Percentiles rank a stretch among this genome's conserved stretches.
phyloP scores from a whole-genome alignment of 2,888 invertebrate species.

The Serripes groenlandicus region DNA sequence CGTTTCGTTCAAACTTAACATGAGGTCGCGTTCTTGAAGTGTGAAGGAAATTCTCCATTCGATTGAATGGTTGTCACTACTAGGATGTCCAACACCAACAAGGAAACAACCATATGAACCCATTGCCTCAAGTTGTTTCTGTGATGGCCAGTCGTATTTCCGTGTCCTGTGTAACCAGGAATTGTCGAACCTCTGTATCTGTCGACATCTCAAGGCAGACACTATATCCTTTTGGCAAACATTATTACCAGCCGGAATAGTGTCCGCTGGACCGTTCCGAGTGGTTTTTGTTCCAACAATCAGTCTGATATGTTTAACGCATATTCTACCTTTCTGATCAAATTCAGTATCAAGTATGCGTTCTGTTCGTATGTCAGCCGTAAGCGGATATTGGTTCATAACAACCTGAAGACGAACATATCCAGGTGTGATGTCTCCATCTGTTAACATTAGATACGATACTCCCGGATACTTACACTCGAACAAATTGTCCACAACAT shows the following conservation, averaged over 20 bases:
- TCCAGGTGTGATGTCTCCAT: not conserved
- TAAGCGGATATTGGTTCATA: not conserved
- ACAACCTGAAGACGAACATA: not conserved
- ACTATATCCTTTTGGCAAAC: not conserved
- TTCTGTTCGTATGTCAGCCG: not conserved
- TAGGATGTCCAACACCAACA: not conserved
- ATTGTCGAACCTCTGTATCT: not conserved
- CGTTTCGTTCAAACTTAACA: not conserved
- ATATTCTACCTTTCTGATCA: not conserved
- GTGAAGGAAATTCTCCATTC: not conserved
- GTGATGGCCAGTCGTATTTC: not conserved
- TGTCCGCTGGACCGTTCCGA: not conserved
- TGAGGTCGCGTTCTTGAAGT: not conserved
- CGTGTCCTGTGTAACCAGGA: not conserved
- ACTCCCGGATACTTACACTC: not conserved
- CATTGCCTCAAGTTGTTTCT: not conserved
- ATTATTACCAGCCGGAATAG: not conserved
- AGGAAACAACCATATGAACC: not conserved
- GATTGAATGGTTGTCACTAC: not conserved
- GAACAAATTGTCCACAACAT: not conserved
- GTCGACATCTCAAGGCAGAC: not conserved
- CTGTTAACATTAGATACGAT: not conserved
- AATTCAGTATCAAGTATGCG: not conserved
- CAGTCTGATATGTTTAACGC: not conserved
- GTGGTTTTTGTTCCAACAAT: too few relatives aligned